phyloP scores from a whole-genome alignment of 2,888 invertebrate species.

The Drosophila nr. medialis region DNA sequence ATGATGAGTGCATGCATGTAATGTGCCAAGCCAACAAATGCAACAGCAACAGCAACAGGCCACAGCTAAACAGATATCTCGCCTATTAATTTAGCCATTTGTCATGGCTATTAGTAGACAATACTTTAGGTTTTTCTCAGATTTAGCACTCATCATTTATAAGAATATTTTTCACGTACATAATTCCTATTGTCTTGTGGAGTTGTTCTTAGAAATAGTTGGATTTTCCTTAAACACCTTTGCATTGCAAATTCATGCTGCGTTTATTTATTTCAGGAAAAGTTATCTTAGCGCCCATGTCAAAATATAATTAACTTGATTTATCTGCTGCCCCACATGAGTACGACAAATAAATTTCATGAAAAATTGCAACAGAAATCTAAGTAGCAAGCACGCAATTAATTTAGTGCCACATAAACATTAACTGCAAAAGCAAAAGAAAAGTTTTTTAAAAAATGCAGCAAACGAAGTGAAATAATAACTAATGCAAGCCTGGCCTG shows the following conservation, averaged over 20 bases:
- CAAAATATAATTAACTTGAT: constrained; percentile 70
- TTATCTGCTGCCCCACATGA: constrained; percentile 70
- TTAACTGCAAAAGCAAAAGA: constrained; percentile 35
- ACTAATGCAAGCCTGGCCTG: constrained; percentile 18
- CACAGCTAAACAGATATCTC: constrained; percentile 5
- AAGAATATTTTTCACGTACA: not conserved
- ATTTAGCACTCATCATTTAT: constrained; percentile 30
- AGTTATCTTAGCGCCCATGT: constrained; percentile 68
- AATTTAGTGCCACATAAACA: constrained; percentile 69
- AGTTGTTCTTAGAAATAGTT: constrained; percentile 26
- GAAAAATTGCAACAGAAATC: constrained; percentile 60
- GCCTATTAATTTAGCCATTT: constrained; percentile 74
- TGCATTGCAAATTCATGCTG: constrained; percentile 63
- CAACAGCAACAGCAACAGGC: not conserved
- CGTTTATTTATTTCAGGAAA: constrained; percentile 47
- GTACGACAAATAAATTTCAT: constrained; percentile 73
- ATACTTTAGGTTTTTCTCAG: constrained; percentile 27
- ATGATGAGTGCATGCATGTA: constrained; percentile 70
- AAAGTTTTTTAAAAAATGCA: constrained; percentile 14
- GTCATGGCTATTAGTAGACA: constrained; percentile 69
- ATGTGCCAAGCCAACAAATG: constrained; percentile 22
- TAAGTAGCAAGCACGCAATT: constrained; percentile 68
- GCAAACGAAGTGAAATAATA: constrained; percentile 13
- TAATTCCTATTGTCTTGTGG: not conserved
- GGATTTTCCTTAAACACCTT: constrained; percentile 26